These are phyloP conservation scores for Marmota flaviventris DNA, from an alignment of 2,113 vertebrate species.

Conservation along the genomic window DNA sequence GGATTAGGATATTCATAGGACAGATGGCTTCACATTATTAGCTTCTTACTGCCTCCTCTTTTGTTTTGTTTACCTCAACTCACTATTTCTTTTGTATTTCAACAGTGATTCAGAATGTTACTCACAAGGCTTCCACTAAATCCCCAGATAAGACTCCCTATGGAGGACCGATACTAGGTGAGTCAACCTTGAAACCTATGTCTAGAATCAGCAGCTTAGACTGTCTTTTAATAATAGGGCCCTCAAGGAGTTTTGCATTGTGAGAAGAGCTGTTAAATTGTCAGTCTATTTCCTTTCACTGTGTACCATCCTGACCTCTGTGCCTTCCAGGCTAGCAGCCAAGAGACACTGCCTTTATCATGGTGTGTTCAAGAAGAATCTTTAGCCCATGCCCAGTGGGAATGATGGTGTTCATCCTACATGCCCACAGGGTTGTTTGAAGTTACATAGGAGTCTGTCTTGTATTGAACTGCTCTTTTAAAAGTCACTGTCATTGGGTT, in stretches of 20 bases:
- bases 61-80: not conserved
- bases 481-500: not conserved
- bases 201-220: not conserved
- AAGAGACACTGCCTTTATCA: not conserved
- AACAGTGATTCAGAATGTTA: conserved; percentile 90
- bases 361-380: not conserved
- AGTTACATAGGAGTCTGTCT: not conserved
- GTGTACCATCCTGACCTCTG: not conserved
- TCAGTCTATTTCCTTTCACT: not conserved
- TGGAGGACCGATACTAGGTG: conserved; percentile 89
- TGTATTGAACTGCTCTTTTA: not conserved
- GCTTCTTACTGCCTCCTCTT: not conserved
- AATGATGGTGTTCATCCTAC: not conserved
- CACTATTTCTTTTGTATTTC: conserved; percentile 69
- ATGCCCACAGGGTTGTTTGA: not conserved
- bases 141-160: conserved; percentile 83
- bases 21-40: not conserved
- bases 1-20: not conserved
- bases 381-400: not conserved
- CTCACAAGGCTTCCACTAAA: conserved; percentile 85
- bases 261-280: not conserved
- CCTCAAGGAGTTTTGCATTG: not conserved
- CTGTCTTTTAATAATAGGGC: not conserved
- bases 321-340: not conserved
- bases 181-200: conserved; percentile 63